These are phyloP conservation scores for Hydropsyche betteni DNA, from an alignment of 2,888 invertebrate species.

Conservation along the genomic window DNA sequence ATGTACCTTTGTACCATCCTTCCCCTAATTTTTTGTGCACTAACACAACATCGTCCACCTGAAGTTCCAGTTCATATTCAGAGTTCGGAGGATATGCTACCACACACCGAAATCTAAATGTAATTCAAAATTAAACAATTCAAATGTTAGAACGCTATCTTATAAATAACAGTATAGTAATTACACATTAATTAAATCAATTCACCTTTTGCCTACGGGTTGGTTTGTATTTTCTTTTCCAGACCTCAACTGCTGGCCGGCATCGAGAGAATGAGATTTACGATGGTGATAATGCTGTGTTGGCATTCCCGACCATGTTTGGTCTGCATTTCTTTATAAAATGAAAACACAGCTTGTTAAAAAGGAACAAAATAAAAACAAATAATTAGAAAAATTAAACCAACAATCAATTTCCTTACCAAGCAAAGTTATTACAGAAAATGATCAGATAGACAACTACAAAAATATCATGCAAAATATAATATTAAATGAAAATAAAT, in stretches of 20 bases:
- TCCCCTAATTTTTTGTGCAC: slow-evolving; percentile 93
- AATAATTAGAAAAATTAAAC: too few relatives aligned
- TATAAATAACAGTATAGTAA: not conserved
- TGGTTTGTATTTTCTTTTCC: slow-evolving; percentile 61
- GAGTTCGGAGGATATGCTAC: slow-evolving; percentile 95
- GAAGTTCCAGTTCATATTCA: slow-evolving; percentile 89
- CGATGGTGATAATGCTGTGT: slow-evolving; percentile 68
- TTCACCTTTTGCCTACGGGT: slow-evolving; percentile 64
- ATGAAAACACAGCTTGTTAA: not conserved
- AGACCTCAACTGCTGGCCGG: slow-evolving; percentile 61
- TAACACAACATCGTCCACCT: slow-evolving; percentile 89
- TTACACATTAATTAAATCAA: too few relatives aligned
- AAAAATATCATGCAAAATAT: too few relatives aligned
- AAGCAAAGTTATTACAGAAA: not conserved
- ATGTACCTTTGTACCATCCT: slow-evolving; percentile 95
- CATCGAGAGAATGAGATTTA: slow-evolving; percentile 86
- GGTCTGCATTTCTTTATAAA: slow-evolving; percentile 2
- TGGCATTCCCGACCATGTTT: slow-evolving; percentile 42
- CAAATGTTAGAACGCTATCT: not conserved
- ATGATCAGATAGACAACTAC: not conserved
- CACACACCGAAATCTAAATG: slow-evolving; percentile 83
- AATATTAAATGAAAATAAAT: not conserved
- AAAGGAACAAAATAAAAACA: not conserved
- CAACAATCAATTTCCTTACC: too few relatives aligned
- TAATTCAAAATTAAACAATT: not conserved